Conservation (phyloP, 2,888 invertebrate genomes). For the Melipona bicolor region DNA sequence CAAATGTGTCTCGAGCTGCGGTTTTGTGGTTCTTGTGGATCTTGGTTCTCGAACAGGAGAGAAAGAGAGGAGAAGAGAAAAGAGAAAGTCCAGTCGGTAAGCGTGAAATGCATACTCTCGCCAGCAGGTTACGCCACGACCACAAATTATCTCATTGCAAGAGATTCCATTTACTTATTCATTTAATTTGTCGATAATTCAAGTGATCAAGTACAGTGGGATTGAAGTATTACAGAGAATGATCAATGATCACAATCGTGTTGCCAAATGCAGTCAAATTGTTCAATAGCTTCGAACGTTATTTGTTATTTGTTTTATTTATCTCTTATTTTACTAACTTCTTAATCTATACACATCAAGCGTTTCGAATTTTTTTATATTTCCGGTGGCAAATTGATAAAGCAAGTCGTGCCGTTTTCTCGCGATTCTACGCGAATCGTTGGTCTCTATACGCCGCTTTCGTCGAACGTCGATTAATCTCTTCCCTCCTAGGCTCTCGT, state of each 20-base stretch:
- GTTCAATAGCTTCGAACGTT: no score
- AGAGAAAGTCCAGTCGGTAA: conserved; percentile 65
- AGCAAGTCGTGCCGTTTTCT: no score
- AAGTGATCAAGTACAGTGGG: no score
- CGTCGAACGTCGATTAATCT: conserved; percentile 60
- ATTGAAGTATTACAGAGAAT: no score
- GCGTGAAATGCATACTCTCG: conserved; percentile 59
- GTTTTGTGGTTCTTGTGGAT: conserved; percentile 49
- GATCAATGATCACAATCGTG: no score
- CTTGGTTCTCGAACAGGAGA: conserved; percentile 28
- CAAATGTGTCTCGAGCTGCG: conserved; percentile 60
- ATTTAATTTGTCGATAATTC: neutral
- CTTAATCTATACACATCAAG: no score
- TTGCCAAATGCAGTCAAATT: no score
- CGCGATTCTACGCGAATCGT: no score
- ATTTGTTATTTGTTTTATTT: no score
- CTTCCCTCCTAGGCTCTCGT: neutral
- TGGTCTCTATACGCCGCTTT: conserved; percentile 41
- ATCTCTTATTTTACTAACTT: no score
- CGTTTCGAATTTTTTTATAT: no score
- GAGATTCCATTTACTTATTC: neutral
- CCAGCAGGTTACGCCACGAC: conserved; percentile 69
- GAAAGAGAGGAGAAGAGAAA: conserved; percentile 6
- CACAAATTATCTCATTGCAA: conserved; percentile 50
- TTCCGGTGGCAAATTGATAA: no score